phyloP scores from a whole-genome alignment of 2,888 invertebrate species.

The Vannuccia rotundouncinata region DNA sequence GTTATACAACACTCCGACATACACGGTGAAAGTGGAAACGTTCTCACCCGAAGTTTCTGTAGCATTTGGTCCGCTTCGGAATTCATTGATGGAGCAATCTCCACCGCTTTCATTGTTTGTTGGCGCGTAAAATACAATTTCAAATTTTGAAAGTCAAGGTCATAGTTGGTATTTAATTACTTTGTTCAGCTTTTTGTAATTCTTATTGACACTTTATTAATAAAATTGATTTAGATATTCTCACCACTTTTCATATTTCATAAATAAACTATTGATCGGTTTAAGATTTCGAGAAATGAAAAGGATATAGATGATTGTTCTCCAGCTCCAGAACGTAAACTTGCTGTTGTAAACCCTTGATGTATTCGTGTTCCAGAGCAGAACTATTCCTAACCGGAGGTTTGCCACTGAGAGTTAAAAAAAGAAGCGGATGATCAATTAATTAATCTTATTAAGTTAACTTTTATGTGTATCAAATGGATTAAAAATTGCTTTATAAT shows the following conservation, averaged over 20 bases:
- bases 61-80: neutral
- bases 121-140: neutral
- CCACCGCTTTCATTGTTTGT: neutral
- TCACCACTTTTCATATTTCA: too few relatives aligned
- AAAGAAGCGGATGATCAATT: too few relatives aligned
- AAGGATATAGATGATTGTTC: neutral
- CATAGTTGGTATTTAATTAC: too few relatives aligned
- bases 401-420: neutral
- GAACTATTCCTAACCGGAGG: neutral
- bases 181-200: too few relatives aligned
- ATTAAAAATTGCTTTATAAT: too few relatives aligned
- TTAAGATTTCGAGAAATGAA: too few relatives aligned
- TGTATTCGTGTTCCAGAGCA: neutral
- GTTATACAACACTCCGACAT: neutral
- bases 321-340: neutral
- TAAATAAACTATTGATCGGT: too few relatives aligned
- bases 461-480: too few relatives aligned
- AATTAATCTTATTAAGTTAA: too few relatives aligned
- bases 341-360: neutral
- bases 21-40: neutral
- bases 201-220: too few relatives aligned
- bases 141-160: too few relatives aligned
- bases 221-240: too few relatives aligned
- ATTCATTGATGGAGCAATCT: neutral
- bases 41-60: neutral